Evolutionary conservation across 1,140 invertebrate species (phyloP).

Genomic region (Trissolcus basalis): DNA sequence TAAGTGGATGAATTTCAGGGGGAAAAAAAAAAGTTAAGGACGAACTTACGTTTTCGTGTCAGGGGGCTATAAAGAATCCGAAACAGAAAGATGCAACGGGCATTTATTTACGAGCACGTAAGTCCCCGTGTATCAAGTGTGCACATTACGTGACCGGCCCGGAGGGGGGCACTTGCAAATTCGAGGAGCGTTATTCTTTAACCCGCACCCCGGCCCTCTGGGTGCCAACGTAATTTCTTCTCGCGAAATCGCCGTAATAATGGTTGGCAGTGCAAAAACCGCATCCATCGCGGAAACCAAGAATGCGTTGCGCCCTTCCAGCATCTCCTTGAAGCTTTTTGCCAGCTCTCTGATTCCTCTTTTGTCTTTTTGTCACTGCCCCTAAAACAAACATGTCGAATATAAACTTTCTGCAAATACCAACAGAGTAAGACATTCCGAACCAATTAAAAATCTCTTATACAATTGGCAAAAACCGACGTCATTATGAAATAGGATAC

Average conservation of each 20-base stretch:
- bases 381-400: slow-evolving; percentile 14
- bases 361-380: slow-evolving; percentile 10
- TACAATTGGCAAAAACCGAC: not conserved
- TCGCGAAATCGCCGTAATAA: slow-evolving; percentile 69
- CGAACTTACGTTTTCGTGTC: slow-evolving; percentile 10
- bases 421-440: slow-evolving; percentile 19
- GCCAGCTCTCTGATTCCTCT: slow-evolving; percentile 42
- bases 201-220: slow-evolving; percentile 13
- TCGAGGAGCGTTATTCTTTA: slow-evolving; percentile 37
- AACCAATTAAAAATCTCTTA: not conserved
- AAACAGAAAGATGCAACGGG: slow-evolving; percentile 9
- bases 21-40: slow-evolving; percentile 5
- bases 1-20: not conserved
- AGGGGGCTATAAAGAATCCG: slow-evolving; percentile 24
- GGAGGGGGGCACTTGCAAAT: slow-evolving; percentile 34
- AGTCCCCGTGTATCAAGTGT: slow-evolving; percentile 39
- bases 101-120: slow-evolving; percentile 35
- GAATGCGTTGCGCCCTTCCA: slow-evolving; percentile 51
- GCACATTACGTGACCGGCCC: slow-evolving; percentile 47
- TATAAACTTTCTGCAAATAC: not conserved
- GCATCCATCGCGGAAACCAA: slow-evolving; percentile 65
- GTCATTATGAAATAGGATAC: no score
- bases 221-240: slow-evolving; percentile 6
- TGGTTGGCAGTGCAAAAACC: slow-evolving; percentile 62
- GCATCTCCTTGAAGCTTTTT: slow-evolving; percentile 51